Conservation (phyloP, 2,113 vertebrate genomes). For the Morone saxatilis region DNA sequence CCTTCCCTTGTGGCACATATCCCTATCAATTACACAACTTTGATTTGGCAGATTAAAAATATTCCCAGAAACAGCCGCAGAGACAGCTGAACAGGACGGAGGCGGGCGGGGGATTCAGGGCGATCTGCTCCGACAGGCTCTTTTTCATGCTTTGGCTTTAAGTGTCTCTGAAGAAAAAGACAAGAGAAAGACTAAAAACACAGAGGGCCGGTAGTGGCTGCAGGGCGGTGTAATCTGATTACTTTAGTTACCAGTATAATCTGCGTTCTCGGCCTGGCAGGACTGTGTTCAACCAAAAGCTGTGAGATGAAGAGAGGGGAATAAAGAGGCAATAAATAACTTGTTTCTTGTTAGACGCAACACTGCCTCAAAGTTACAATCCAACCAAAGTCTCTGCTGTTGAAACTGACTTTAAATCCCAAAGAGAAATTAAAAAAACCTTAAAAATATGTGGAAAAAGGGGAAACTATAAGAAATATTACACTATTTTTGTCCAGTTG, state of each 20-base stretch:
- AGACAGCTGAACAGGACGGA: slow-evolving; percentile 11
- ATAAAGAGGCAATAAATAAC: not conserved
- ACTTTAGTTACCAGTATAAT: not conserved
- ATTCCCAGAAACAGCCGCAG: slow-evolving; percentile 45
- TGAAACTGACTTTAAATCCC: no score
- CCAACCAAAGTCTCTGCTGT: no score
- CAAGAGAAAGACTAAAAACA: slow-evolving; percentile 3
- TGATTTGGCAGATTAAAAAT: slow-evolving; percentile 66
- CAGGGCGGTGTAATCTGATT: slow-evolving; percentile 22
- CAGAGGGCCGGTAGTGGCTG: not conserved
- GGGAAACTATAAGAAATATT: no score
- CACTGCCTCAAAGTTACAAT: no score
- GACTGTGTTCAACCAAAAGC: no score
- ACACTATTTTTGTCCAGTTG: no score
- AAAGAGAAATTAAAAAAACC: no score
- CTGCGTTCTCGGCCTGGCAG: not conserved
- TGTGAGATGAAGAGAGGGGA: not conserved
- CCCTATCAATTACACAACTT: slow-evolving; percentile 64
- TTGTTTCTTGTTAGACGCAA: not conserved
- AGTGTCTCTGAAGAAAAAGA: slow-evolving; percentile 16
- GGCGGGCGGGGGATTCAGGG: not conserved
- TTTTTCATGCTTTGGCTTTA: slow-evolving; percentile 4
- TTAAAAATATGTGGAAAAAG: no score
- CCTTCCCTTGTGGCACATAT: slow-evolving; percentile 30
- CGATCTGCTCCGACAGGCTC: slow-evolving; percentile 34